Base-by-base conservation (phyloP, 1,140 invertebrate species). In the Macrostomum lignano region DNA sequence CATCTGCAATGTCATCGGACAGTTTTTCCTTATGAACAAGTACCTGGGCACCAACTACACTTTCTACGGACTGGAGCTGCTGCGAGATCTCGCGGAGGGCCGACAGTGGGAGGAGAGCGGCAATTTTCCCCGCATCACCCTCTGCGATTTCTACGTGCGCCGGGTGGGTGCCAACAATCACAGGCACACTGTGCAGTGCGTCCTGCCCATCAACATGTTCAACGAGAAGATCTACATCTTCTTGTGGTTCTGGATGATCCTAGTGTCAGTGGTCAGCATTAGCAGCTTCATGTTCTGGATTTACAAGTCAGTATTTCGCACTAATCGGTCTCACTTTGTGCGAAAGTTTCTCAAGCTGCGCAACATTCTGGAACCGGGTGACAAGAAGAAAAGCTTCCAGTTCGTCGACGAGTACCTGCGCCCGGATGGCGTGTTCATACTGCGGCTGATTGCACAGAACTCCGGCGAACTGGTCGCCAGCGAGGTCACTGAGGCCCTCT, bases 151-250 rank as follows among this genome's bases (percentile, higher is more conserved):
- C 21, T 30, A 47, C 19, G 40, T 49, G 9, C 31, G 46, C 17
- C 37, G 36, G 17, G 29, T 49, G 1, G 41, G 37, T 3, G 45
- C 35, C 7, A 44, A 56, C 33, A 40, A 52, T 10, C 55, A 56
- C 39, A 38, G 46, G 9, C 54, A 58, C 43, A 56, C 53, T 1
- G 55, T 58, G 17, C 62, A 63, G 40, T 64, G 62, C 38, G 61
- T 63, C 11, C 44, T 64, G 35, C 62, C 62, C 17, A 64, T 64
- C 41, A 64, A 64, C 39, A 48, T 64, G 19, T 64, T 64, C 47
- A 64, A 64, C 43, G 62, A 64, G 43, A 64, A 64, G 42, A 62
- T 64, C 36, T 64, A 61, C 48, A 37, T 49, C 3, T 48, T 58
- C 32, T 45, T 58, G 23, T 58, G 54, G 54, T 58, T 58, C 37